phyloP scores from a whole-genome alignment of 2,888 invertebrate species.

The Synergus itoensis region DNA sequence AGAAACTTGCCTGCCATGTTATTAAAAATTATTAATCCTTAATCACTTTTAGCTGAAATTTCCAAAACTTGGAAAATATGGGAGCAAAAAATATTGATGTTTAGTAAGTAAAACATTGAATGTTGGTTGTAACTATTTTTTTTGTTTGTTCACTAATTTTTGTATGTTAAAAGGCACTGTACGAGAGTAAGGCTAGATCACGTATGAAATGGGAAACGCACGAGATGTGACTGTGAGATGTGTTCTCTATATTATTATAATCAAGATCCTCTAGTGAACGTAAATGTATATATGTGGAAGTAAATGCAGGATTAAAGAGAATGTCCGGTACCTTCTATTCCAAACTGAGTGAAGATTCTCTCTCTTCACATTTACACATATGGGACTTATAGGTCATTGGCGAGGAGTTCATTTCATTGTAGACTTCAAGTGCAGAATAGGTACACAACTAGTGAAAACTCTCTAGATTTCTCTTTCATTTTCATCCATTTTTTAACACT shows the following conservation, averaged over 20 bases:
- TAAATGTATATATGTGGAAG: conserved; percentile 3
- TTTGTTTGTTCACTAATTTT: not conserved
- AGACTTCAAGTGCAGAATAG: not conserved
- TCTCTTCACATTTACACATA: conserved; percentile 22
- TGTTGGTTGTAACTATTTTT: not conserved
- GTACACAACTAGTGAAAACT: conserved; percentile 2
- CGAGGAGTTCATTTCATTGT: not conserved
- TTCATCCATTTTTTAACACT: not conserved
- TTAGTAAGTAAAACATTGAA: not conserved
- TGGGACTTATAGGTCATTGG: conserved; percentile 35
- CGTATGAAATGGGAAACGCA: conserved; percentile 29
- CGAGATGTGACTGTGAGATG: conserved; percentile 33
- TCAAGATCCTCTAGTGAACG: conserved; percentile 17
- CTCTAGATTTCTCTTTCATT: conserved; percentile 20
- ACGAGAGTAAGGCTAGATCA: conserved; percentile 21
- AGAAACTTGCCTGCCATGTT: conserved; percentile 18
- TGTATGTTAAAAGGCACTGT: not conserved
- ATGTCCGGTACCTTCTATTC: conserved; percentile 31
- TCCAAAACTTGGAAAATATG: not conserved
- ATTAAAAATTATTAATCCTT: not conserved
- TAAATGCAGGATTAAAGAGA: conserved; percentile 20
- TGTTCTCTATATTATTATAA: conserved; percentile 29
- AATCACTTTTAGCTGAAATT: not conserved
- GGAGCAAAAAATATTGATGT: not conserved
- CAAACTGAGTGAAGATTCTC: conserved; percentile 30